Percentiles rank a stretch among this genome's conserved stretches.
phyloP scores from a whole-genome alignment of 2,888 invertebrate species.

The Chrysotoxum bicinctum region DNA sequence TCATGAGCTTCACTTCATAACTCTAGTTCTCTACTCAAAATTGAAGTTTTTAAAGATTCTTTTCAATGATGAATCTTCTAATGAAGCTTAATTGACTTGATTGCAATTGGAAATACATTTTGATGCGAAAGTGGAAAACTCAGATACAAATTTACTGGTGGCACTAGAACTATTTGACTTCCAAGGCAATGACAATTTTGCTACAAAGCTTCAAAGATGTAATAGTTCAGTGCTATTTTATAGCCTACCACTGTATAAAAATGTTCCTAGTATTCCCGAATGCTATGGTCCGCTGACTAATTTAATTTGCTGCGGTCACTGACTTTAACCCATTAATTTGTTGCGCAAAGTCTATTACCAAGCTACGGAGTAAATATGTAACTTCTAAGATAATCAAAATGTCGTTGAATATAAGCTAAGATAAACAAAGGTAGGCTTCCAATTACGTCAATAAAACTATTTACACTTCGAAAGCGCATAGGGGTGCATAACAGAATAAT shows the following conservation, averaged over 20 bases:
- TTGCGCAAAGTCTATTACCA: background rate
- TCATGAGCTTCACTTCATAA: too few species aligned
- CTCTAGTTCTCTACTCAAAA: too few species aligned
- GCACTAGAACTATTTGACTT: too few species aligned
- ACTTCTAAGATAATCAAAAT: background rate
- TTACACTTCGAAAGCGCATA: background rate
- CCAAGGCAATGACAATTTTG: too few species aligned
- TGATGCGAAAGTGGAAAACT: too few species aligned
- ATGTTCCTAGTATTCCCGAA: background rate
- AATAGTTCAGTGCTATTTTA: background rate
- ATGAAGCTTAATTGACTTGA: too few species aligned
- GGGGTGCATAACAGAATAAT: background rate
- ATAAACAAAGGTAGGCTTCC: background rate
- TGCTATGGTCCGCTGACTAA: conserved; percentile 1
- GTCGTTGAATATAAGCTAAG: background rate
- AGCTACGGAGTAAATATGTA: background rate
- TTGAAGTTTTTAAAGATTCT: too few species aligned
- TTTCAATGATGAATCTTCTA: too few species aligned
- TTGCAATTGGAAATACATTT: too few species aligned
- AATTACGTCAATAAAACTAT: background rate
- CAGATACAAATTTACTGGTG: too few species aligned
- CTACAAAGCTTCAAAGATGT: background rate
- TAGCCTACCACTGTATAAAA: background rate
- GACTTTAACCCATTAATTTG: conserved; percentile 13
- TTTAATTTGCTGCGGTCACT: conserved; percentile 30